A percentile compares a stretch with the other conserved stretches of the same genome.
Conservation (phyloP, 2,113 vertebrate genomes). For the Panurus biarmicus region DNA sequence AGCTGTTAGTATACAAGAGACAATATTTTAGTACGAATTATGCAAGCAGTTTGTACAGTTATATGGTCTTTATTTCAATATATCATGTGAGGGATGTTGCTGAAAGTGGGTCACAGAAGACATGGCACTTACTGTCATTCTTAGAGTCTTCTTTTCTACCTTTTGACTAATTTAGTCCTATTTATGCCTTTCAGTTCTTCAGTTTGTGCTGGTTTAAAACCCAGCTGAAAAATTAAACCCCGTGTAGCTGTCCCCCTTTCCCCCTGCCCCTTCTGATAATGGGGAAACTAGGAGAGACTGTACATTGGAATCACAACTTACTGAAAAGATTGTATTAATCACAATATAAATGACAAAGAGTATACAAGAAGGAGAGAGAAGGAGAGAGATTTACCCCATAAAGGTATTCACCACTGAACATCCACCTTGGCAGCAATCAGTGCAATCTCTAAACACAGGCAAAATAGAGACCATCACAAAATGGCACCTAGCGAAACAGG, state of each 20-base stretch:
- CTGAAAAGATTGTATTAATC: background rate
- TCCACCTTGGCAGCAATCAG: background rate
- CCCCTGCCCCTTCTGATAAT: background rate
- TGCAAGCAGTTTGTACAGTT: background rate
- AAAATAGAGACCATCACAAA: background rate
- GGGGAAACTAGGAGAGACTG: background rate
- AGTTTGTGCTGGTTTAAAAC: background rate
- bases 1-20: background rate
- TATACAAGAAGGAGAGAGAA: background rate
- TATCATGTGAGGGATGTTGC: background rate
- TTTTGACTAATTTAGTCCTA: background rate
- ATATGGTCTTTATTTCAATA: background rate
- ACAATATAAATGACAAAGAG: background rate
- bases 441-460: accelerated
- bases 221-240: background rate
- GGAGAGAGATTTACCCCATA: background rate
- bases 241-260: background rate
- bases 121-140: background rate
- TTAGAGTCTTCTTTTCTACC: background rate
- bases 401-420: accelerated
- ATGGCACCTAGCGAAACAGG: background rate
- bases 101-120: background rate
- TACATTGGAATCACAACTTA: background rate
- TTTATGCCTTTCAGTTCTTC: background rate
- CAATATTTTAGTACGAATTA: background rate